Evolutionary conservation across 2,797 vertebrate genomes (phyloP), one percentile per base, ranked within the genome.

Genomic region (Lycodopsis pacificus): DNA sequence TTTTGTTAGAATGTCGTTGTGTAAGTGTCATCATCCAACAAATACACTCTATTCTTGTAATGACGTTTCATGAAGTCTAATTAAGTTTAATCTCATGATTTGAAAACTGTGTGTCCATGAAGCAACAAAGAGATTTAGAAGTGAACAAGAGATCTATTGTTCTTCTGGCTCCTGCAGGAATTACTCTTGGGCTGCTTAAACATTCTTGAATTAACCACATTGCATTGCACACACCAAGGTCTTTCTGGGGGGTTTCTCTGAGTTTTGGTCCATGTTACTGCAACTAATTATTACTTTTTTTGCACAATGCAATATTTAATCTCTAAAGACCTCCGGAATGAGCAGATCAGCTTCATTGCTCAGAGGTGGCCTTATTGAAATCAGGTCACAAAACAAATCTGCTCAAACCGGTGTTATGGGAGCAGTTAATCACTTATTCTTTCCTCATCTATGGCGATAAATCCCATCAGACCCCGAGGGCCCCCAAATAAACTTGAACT

Each of bases 131-230:
- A 91, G 81, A 87, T 93, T 89, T 91, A 81, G 90, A 82, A 64
- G 77, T 69, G 90, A 95, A 95, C 93, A 96, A 95, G 80, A 79
- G 81, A 67, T 71, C 88, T 88, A 93, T 95, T 95, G 94, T 95
- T 93, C 87, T 30, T 84, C 71, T 66, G 77, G 77, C 85, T 93
- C 90, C 90, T 91, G 84, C 75, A 91, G 92, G 91, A 93, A 92
- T 92, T 92, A 92, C 84, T 89, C 86, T 83, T 89, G 87, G 88
- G 91, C 86, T 86, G 92, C 92, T 94, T 95, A 92, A 91, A 91
- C 89, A 90, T 94, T 94, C 91, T 94, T 93, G 88, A 92, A 93
- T 82, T 56, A 89, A 88, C 83, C 85, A 61, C 89, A 87, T 46
- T 82, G 46, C 80, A 64, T 71, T 81, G 77, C 76, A 81, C 81